These are phyloP conservation scores for Pterobdella sp. DNA, from an alignment of 2,888 invertebrate species.

Conservation along the genomic window DNA sequence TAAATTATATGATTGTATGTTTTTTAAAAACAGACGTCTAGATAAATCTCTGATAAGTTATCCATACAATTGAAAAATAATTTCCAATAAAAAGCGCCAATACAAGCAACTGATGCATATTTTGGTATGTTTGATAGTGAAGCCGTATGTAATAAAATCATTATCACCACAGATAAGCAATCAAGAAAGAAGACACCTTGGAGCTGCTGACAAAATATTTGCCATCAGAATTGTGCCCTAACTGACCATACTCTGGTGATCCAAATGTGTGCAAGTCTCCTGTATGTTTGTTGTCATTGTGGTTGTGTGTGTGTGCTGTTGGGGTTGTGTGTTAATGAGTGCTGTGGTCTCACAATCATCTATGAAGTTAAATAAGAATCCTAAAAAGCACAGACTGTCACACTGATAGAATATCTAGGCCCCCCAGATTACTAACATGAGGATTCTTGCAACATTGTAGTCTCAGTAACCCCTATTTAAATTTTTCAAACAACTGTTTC, in stretches of 20 bases:
- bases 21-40: no score
- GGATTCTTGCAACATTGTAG: no score
- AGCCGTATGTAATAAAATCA: neutral
- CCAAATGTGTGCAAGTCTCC: constrained; percentile 85
- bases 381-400: no score
- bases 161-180: neutral
- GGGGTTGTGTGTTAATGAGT: neutral
- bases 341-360: neutral
- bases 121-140: neutral
- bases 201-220: constrained; percentile 84
- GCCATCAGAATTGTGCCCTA: constrained; percentile 87
- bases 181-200: constrained; percentile 56
- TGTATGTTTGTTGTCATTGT: neutral
- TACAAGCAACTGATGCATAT: neutral
- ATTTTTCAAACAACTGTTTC: no score
- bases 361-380: no score
- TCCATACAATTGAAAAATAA: no score
- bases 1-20: no score
- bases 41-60: no score
- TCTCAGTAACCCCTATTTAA: no score
- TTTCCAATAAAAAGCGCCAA: neutral
- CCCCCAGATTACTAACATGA: no score
- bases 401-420: no score
- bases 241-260: constrained; percentile 81
- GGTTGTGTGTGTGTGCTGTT: neutral